Evolutionary conservation across 2,113 vertebrate genomes (phyloP), one percentile per base, ranked within the genome.

Genomic region (Amphilophus citrinellus): DNA sequence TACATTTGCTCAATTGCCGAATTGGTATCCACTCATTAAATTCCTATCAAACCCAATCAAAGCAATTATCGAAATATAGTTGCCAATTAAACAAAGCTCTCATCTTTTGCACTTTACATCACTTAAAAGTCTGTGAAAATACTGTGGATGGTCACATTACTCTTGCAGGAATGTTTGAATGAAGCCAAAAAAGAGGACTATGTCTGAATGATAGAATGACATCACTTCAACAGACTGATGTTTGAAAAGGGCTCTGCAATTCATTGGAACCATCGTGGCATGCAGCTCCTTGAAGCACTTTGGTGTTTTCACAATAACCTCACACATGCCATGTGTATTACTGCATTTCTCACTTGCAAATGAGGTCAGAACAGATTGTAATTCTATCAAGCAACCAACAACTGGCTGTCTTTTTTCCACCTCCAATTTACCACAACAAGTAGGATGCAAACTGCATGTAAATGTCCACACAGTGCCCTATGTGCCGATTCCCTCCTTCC

Each of bases 371-470:
- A 20, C 3, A 10, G 4, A 35, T 42, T 79, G 62, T n/a, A 39
- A 59, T 47, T 39, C 59, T 62, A 65, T 35, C 62, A 57, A 39
- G 15, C 6, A 22, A 20, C 63, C 7, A 13, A 79, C 7, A 57
- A 58, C 42, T 6, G 2, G 42, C 27, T 56, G 27, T 50, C 27
- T 73, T 59, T 59, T 62, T 76, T 61, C 47, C 56, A 6, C 39
- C 60, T 68, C 39, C n/a, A 27, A 30, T 76, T 27, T 35, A 47
- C 2, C 2, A n/a, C 50, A 60, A 75, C 15, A 20, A 53, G 6
- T 2, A 44, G 11, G 30, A 91, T 84, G 65, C 87, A 92, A 93
- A 91, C 63, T 79, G 75, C 30, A 89, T 92, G 89, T 56, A 93
- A 94, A 90, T 86, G 0, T 39, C 37, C 37, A 39, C 37, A 44